These are phyloP conservation scores for Cheirogaleus major DNA, from an alignment of 2,797 vertebrate species.

Conservation along the genomic window DNA sequence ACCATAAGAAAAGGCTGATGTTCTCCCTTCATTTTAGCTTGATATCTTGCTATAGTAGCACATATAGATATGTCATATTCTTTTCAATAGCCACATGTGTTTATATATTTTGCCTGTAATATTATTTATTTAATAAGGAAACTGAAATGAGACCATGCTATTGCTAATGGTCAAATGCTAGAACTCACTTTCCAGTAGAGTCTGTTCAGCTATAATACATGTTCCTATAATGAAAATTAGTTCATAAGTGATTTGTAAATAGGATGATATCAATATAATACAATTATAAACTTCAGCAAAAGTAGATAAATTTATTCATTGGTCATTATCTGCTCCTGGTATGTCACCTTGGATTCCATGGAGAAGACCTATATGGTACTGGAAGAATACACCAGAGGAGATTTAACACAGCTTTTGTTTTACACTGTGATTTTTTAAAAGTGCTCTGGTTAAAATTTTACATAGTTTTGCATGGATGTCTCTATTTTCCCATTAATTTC, in stretches of 20 bases:
- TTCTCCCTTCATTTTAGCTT: not conserved
- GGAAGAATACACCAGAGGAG: rapidly evolving
- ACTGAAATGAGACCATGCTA: not conserved
- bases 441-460: not conserved
- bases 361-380: not conserved
- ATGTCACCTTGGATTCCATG: not conserved
- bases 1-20: not conserved
- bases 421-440: not conserved
- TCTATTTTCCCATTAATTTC: not conserved
- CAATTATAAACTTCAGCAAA: not conserved
- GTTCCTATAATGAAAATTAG: not conserved
- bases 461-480: not conserved
- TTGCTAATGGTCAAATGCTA: not conserved
- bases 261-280: not conserved
- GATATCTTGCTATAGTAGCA: not conserved
- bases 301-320: not conserved
- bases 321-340: rapidly evolving
- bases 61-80: no score
- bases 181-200: not conserved
- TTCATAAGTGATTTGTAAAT: not conserved
- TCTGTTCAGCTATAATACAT: not conserved
- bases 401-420: not conserved
- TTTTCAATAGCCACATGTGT: not conserved
- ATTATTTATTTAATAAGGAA: not conserved
- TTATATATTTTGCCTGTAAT: not conserved